Evolutionary conservation across 1,140 invertebrate genomes (phyloP).

Genomic region (Harpegnathos saltator): DNA sequence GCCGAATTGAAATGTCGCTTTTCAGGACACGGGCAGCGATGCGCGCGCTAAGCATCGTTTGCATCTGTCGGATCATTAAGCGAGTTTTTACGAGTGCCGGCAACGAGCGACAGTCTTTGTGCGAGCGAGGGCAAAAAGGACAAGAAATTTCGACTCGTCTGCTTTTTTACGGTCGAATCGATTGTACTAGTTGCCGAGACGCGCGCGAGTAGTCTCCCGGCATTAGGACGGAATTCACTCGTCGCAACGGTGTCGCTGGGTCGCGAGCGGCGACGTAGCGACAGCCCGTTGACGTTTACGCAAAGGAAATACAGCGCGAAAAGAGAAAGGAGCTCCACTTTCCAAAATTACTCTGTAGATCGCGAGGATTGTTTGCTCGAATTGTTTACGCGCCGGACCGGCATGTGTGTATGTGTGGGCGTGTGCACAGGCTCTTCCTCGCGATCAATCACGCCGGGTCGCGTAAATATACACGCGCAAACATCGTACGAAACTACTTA

Average conservation of each 20-base stretch:
- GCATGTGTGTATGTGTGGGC: too few species aligned
- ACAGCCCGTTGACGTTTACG: constrained; percentile 2
- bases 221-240: constrained; percentile 37
- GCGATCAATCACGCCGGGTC: constrained; percentile 48
- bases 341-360: constrained; percentile 69
- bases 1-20: not conserved
- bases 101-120: constrained; percentile 3
- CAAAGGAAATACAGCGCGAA: constrained; percentile 50
- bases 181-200: constrained; percentile 22
- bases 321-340: constrained; percentile 60
- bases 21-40: not conserved
- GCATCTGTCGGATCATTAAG: constrained; percentile 5
- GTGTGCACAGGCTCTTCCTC: constrained; percentile 14
- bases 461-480: constrained; percentile 37
- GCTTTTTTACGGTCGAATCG: constrained; percentile 3
- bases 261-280: not conserved
- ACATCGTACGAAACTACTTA: constrained; percentile 25
- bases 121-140: too few species aligned
- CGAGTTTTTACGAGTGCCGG: not conserved
- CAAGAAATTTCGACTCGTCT: not conserved
- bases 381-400: constrained; percentile 57
- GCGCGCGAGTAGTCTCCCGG: too few species aligned
- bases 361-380: constrained; percentile 61
- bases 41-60: constrained; percentile 3
- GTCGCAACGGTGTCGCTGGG: constrained; percentile 5